phyloP scores from a whole-genome alignment of 2,113 vertebrate genomes.

The Cavia aperea region DNA sequence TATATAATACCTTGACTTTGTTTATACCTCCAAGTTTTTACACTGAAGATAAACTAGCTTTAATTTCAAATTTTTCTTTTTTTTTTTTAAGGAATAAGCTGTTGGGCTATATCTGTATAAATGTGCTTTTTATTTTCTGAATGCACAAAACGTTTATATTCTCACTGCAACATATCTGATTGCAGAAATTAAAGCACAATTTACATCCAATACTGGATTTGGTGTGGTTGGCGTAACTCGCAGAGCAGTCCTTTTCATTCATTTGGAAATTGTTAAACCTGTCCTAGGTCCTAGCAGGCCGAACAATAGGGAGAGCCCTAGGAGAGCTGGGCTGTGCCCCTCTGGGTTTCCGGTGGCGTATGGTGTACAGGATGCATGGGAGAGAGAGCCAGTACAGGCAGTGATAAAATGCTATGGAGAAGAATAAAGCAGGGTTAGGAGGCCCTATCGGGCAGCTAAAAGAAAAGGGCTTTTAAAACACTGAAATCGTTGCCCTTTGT shows the following conservation, averaged over 20 bases:
- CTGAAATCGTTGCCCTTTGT: not conserved
- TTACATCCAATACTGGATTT: not conserved
- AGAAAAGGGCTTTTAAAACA: not conserved
- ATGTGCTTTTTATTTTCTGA: constrained; percentile 62
- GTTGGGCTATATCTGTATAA: constrained; percentile 71
- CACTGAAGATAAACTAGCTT: constrained; percentile 80
- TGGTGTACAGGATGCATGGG: too few relatives aligned
- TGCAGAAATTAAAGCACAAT: constrained; percentile 70
- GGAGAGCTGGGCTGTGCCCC: not conserved
- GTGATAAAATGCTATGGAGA: not conserved
- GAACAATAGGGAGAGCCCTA: fast-evolving
- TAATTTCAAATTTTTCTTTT: constrained; percentile 53
- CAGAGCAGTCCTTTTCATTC: not conserved
- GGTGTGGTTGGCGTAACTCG: not conserved
- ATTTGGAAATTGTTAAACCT: not conserved
- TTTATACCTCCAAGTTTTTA: constrained; percentile 79
- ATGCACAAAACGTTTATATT: constrained; percentile 59
- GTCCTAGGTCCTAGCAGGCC: not conserved
- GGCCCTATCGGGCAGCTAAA: not conserved
- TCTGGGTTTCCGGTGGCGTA: too few relatives aligned
- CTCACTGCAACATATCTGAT: constrained; percentile 50
- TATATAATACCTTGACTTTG: constrained; percentile 68
- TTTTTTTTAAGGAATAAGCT: constrained; percentile 49
- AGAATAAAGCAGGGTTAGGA: not conserved
- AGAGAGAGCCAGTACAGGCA: not conserved